Base-by-base conservation (phyloP, 2,797 vertebrate species). In the Hippopotamyrus pictus region DNA sequence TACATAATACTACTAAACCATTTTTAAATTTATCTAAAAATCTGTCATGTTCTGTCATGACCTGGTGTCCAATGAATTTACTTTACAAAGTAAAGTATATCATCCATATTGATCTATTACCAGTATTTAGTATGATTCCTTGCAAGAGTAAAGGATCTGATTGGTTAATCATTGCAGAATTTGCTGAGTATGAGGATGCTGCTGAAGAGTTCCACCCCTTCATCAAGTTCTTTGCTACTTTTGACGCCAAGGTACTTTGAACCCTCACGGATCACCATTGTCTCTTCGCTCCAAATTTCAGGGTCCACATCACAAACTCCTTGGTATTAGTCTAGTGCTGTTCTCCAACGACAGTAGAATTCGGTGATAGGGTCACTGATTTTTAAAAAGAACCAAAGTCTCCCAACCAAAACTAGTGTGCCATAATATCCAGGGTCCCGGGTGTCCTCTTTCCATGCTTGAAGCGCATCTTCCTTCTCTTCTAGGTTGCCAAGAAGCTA, bases 151-250 rank as follows among this genome's bases (percentile, higher is more conserved):
- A 50, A 51, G 46, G 48, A 50, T 85, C 44, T 57, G 53, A 37
- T 41, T 9, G 25, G 53, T 37, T 44, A 41, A 41, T 87, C 57
- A 84, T 95, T 93, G 90, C 95, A 98, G 97, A 97, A 94, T 98
- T 96, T 93, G 94, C 95, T 33, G 98, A 96, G 51, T 98, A 88
- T 3, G 95, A 92, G 33, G 97, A 97, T 0, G 97, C 97, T 0
- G 97, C 98, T 0, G 97, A 97, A 89, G 97, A 97, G 90, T 98
- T 98, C 90, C 98, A 98, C 79, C 98, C 97, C 48, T 97, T 97
- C 93, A 95, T 98, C 92, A 94, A 94, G 86, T 98, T 98, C 95
- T 98, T 95, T 73, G 97, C 97, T 88, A 98, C 97, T 57, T 98
- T 98, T 73, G 97, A 94, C 90, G 53, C 96, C 91, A 97, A 97